Evolutionary conservation across 2,888 invertebrate genomes (phyloP).

Genomic region (Drosophila tanythrix): DNA sequence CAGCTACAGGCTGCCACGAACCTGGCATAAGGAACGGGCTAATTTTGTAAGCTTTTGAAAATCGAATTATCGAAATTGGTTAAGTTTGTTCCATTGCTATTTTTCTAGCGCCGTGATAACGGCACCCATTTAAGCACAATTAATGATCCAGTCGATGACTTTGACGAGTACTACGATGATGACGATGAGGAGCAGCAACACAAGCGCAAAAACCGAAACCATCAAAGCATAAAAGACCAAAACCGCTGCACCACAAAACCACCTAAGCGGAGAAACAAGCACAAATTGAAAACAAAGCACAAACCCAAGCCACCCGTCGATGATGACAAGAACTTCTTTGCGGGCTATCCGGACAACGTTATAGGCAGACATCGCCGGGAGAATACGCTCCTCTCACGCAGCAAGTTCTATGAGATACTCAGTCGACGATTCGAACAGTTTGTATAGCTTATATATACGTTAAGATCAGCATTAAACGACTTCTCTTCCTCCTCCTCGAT

Average conservation of each 20-base stretch:
- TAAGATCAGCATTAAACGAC: neutral
- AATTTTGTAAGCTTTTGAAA: conserved; percentile 60
- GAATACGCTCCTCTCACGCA: conserved; percentile 65
- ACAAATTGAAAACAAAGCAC: conserved; percentile 37
- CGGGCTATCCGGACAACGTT: conserved; percentile 43
- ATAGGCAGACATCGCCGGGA: conserved; percentile 17
- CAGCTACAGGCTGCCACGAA: conserved; percentile 87
- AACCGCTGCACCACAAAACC: conserved; percentile 15
- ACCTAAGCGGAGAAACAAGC: conserved; percentile 40
- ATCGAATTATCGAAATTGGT: neutral
- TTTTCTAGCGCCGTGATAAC: conserved; percentile 44
- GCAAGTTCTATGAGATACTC: conserved; percentile 69
- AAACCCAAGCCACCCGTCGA: conserved; percentile 23
- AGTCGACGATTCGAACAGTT: conserved; percentile 66
- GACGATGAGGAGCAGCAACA: conserved; percentile 37
- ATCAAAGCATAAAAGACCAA: conserved; percentile 28
- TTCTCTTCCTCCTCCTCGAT: neutral
- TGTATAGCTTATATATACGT: conserved; percentile 14
- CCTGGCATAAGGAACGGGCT: conserved; percentile 78
- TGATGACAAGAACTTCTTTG: conserved; percentile 64
- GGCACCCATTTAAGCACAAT: conserved; percentile 25
- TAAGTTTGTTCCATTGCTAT: neutral
- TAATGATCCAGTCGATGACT: conserved; percentile 20
- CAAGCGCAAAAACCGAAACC: conserved; percentile 30
- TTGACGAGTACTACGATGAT: conserved; percentile 43